Evolutionary conservation across 2,113 vertebrate species (phyloP).

Genomic region (Catharus bicknelli): DNA sequence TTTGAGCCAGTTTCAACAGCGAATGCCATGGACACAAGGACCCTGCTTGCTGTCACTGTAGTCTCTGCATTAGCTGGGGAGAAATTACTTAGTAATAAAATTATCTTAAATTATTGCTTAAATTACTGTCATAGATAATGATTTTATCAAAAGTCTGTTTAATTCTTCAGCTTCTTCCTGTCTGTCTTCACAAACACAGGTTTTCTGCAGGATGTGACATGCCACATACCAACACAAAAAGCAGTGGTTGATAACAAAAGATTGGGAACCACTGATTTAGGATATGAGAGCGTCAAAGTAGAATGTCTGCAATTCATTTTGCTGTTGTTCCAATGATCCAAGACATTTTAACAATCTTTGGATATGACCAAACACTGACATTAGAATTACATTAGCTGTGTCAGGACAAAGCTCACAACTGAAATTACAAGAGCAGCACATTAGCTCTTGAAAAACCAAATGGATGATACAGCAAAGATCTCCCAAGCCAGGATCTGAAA

Average conservation of each 20-base stretch:
- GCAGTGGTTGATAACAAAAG: background rate
- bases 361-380: background rate
- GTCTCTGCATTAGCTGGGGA: background rate
- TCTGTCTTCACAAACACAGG: background rate
- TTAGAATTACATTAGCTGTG: background rate
- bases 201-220: background rate
- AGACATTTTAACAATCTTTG: background rate
- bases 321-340: background rate
- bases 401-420: background rate
- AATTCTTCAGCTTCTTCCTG: background rate
- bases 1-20: background rate
- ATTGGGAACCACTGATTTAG: background rate
- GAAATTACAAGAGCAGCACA: background rate
- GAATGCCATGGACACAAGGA: background rate
- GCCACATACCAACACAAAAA: background rate
- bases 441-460: background rate
- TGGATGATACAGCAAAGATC: background rate
- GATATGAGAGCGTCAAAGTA: background rate
- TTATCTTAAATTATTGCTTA: background rate
- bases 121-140: background rate
- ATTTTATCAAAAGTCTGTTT: background rate
- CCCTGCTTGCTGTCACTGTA: background rate
- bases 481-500: background rate
- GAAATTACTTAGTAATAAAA: background rate
- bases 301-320: background rate